A percentile compares a stretch with the other conserved stretches of the same genome.
Conservation (phyloP, 1,140 invertebrate genomes). For the Trinorchestia longiramus region DNA sequence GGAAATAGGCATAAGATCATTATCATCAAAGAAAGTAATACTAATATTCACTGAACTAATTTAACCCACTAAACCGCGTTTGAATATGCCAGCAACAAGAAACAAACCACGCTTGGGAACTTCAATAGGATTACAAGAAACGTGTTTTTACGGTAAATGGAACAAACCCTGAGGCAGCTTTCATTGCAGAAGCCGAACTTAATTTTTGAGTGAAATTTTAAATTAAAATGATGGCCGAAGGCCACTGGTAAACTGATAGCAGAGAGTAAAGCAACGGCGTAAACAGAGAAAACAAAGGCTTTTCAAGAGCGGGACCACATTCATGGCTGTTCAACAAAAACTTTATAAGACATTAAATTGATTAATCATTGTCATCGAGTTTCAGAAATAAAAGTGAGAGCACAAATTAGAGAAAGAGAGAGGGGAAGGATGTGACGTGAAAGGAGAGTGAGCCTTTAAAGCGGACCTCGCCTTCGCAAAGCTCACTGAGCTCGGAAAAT, state of each 20-base stretch:
- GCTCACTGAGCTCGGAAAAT: background rate
- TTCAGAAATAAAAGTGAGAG: background rate
- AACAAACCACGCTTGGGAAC: background rate
- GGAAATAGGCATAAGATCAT: background rate
- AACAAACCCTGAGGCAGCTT: background rate
- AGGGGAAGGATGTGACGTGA: constrained; percentile 5
- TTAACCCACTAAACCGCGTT: background rate
- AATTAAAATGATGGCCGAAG: constrained; percentile 17
- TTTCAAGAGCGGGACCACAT: background rate
- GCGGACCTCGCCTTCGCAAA: constrained; percentile 3
- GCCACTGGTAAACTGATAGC: background rate
- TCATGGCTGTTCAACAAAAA: background rate
- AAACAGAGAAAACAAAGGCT: background rate
- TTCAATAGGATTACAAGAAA: background rate
- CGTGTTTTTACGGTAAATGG: background rate
- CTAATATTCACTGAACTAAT: background rate
- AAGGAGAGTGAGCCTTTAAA: constrained; percentile 37
- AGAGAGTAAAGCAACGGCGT: background rate
- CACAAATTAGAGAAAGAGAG: background rate
- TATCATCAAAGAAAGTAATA: background rate
- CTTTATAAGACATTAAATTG: background rate
- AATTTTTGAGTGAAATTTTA: constrained; percentile 11
- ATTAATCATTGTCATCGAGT: background rate
- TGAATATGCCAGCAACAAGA: background rate
- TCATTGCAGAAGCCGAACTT: background rate